Evolutionary conservation across 2,113 vertebrate genomes (phyloP).

Genomic region (Anoplopoma fimbria): DNA sequence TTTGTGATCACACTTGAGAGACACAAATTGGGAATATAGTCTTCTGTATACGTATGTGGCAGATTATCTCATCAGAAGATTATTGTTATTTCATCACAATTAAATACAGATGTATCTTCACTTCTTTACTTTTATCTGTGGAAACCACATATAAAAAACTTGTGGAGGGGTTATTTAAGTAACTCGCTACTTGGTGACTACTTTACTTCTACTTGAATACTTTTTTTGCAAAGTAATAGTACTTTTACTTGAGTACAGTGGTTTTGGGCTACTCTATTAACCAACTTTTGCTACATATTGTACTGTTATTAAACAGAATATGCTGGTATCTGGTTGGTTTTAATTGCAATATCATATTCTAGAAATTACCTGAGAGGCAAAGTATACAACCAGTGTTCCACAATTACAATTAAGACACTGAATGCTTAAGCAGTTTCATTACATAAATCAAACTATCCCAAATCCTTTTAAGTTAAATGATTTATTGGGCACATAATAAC

Average conservation of each 20-base stretch:
- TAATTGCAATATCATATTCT: conserved; percentile 5
- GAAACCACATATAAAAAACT: neutral
- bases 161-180: neutral
- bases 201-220: neutral
- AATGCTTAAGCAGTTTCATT: conserved; percentile 35
- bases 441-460: conserved; percentile 36
- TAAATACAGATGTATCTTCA: neutral
- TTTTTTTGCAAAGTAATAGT: neutral
- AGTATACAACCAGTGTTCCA: conserved; percentile 12
- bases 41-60: too few relatives aligned
- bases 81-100: too few relatives aligned
- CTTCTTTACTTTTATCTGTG: neutral
- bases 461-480: conserved; percentile 48
- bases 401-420: conserved; percentile 19
- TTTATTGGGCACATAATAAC: conserved; percentile 55
- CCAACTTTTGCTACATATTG: neutral
- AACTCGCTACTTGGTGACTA: neutral
- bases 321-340: neutral
- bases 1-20: too few relatives aligned
- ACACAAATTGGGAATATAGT: too few relatives aligned
- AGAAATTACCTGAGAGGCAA: neutral
- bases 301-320: neutral
- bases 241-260: neutral
- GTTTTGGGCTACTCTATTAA: neutral
- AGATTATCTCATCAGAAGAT: too few relatives aligned